phyloP scores from a whole-genome alignment of 1,140 invertebrate species.

The Galleria mellonella region DNA sequence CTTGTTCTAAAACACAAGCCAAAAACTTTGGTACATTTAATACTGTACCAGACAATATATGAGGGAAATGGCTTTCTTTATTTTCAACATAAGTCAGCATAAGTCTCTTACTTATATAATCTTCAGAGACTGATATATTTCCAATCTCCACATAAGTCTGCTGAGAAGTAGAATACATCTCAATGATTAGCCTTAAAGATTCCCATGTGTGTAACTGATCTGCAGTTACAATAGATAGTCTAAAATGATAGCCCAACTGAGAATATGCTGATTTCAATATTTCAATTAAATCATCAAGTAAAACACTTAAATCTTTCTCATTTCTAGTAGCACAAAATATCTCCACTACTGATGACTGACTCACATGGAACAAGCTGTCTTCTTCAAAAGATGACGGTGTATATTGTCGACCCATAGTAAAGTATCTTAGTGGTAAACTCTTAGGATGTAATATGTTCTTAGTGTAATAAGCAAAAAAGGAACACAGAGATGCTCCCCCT shows the following conservation, averaged over 20 bases:
- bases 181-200: constrained; percentile 76
- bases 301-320: constrained; percentile 45
- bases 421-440: constrained; percentile 77
- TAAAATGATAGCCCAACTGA: constrained; percentile 77
- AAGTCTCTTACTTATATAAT: constrained; percentile 81
- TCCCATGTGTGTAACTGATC: constrained; percentile 75
- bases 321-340: constrained; percentile 74
- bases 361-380: constrained; percentile 76
- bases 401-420: constrained; percentile 79
- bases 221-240: constrained; percentile 74
- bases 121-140: constrained; percentile 76
- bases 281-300: constrained; percentile 69
- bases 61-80: constrained; percentile 72
- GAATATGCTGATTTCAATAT: constrained; percentile 73
- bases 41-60: constrained; percentile 77
- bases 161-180: constrained; percentile 79
- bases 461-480: constrained; percentile 79
- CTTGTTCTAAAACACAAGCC: constrained; percentile 79
- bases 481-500: constrained; percentile 77
- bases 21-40: constrained; percentile 79
- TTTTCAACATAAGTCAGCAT: constrained; percentile 75
- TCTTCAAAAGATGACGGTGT: constrained; percentile 53
- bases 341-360: constrained; percentile 77
- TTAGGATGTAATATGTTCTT: constrained; percentile 75
- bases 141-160: constrained; percentile 79